These are phyloP conservation scores for Argyrosomus regius DNA, from an alignment of 2,797 vertebrate species.

Conservation along the genomic window DNA sequence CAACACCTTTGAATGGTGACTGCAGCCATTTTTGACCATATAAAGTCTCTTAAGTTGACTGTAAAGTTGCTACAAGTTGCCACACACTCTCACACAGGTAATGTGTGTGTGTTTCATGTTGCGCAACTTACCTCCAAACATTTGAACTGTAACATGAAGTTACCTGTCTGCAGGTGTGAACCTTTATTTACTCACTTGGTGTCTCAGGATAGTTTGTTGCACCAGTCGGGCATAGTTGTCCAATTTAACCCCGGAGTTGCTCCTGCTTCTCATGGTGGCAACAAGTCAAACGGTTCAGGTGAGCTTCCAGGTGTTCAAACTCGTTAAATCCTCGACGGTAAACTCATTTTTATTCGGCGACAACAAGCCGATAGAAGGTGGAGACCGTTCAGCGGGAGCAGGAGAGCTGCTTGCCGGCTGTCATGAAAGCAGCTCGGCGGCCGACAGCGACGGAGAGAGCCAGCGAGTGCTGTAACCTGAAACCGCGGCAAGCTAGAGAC, in stretches of 20 bases:
- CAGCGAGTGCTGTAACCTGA: constrained; percentile 37
- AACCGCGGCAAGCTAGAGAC: neutral
- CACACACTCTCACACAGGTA: too few relatives aligned
- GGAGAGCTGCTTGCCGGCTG: constrained; percentile 4
- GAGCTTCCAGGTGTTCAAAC: neutral
- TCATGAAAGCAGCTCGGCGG: neutral
- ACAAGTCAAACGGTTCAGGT: constrained; percentile 8
- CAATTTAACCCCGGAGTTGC: constrained; percentile 96
- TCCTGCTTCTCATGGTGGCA: constrained; percentile 92
- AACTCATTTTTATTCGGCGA: constrained; percentile 39
- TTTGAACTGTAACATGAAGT: too few relatives aligned
- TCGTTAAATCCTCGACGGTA: neutral
- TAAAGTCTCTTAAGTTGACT: too few relatives aligned
- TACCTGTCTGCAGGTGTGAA: too few relatives aligned
- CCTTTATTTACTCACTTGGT: constrained; percentile 87
- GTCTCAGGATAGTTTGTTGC: constrained; percentile 92
- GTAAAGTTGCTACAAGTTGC: too few relatives aligned
- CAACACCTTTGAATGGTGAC: too few relatives aligned
- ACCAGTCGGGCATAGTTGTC: constrained; percentile 94
- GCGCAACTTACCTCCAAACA: too few relatives aligned
- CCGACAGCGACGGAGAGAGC: neutral
- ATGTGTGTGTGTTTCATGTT: too few relatives aligned
- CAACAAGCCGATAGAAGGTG: neutral
- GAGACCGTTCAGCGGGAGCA: neutral
- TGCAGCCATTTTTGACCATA: too few relatives aligned